phyloP scores from a whole-genome alignment of 1,140 invertebrate species.

The Drosophila orena region DNA sequence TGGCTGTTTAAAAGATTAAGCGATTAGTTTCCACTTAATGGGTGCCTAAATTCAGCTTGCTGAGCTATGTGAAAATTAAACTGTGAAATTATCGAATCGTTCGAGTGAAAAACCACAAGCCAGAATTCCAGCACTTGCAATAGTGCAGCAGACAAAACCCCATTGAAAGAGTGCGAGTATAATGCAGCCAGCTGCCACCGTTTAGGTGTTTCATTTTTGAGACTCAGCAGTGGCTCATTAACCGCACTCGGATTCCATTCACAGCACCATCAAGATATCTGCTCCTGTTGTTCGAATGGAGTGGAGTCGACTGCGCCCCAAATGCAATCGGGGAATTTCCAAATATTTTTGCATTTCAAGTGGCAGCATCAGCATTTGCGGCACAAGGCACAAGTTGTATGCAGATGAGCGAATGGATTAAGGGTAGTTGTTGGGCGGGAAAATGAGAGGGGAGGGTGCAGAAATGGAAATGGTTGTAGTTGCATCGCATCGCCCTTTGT shows the following conservation, averaged over 20 bases:
- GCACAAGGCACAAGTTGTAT: slow-evolving; percentile 27
- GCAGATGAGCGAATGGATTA: slow-evolving; percentile 8
- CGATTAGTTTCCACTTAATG: neutral
- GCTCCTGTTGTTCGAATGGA: neutral
- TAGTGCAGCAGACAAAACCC: neutral
- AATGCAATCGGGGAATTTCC: slow-evolving; percentile 58
- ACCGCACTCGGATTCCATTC: slow-evolving; percentile 23
- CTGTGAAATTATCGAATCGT: neutral
- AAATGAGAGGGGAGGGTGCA: slow-evolving; percentile 6
- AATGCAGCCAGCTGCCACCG: neutral
- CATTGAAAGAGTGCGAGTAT: neutral
- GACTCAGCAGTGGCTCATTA: slow-evolving; percentile 30
- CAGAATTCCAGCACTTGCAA: neutral
- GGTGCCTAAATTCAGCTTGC: neutral
- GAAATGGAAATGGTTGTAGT: slow-evolving; percentile 8
- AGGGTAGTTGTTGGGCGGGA: neutral
- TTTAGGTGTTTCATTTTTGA: neutral
- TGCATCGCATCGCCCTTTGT: slow-evolving; percentile 41
- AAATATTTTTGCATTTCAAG: slow-evolving; percentile 82
- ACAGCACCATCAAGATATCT: slow-evolving; percentile 14
- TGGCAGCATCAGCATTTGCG: slow-evolving; percentile 61
- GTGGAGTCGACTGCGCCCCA: slow-evolving; percentile 4
- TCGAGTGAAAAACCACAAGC: neutral
- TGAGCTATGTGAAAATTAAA: too few relatives aligned
- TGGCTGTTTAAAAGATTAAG: too few relatives aligned